Evolutionary conservation across 2,797 vertebrate genomes (phyloP).

Genomic region (Simalia tracyae): DNA sequence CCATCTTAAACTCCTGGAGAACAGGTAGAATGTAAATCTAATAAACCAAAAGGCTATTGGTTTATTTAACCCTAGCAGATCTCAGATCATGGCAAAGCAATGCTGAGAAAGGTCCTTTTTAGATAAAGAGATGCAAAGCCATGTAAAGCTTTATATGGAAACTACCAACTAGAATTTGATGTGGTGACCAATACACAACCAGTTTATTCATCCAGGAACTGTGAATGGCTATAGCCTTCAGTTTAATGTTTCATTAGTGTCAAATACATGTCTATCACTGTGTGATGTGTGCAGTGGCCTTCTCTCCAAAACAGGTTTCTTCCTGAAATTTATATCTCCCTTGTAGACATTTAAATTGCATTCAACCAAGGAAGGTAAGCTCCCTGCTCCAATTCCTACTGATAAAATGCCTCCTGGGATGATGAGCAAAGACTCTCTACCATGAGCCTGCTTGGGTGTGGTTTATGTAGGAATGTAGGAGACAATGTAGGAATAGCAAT

Average conservation of each 20-base stretch:
- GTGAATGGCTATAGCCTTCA: not conserved
- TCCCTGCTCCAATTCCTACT: not conserved
- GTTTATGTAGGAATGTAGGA: no score
- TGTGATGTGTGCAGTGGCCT: not conserved
- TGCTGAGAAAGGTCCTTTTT: not conserved
- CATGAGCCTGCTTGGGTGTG: slow-evolving; percentile 9
- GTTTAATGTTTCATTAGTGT: not conserved
- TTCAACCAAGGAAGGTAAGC: not conserved
- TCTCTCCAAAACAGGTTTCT: not conserved
- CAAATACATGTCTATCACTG: not conserved
- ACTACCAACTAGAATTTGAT: not conserved
- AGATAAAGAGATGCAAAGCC: not conserved
- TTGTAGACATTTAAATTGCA: not conserved
- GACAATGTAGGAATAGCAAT: not conserved
- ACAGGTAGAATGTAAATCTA: not conserved
- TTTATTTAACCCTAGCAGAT: not conserved
- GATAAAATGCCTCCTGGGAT: not conserved
- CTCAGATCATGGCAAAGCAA: not conserved
- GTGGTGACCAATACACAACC: not conserved
- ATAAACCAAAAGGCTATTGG: not conserved
- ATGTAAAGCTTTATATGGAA: not conserved
- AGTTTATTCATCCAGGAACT: not conserved
- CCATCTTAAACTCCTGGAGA: not conserved
- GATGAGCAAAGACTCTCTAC: not conserved
- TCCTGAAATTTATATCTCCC: not conserved